These are phyloP conservation scores for Lutraria lutraria DNA, from an alignment of 2,888 invertebrate genomes.

Conservation along the genomic window DNA sequence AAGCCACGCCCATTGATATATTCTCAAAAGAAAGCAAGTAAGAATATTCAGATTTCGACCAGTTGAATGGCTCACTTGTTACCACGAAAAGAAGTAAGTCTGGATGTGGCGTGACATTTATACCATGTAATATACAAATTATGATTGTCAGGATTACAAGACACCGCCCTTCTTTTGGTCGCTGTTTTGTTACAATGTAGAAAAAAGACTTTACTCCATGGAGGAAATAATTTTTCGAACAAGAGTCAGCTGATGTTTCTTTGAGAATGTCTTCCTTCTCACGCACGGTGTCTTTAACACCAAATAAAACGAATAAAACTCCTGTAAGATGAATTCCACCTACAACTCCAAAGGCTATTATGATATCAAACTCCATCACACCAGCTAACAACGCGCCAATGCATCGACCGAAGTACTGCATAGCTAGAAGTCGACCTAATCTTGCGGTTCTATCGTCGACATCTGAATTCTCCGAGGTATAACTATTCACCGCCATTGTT, in stretches of 20 bases:
- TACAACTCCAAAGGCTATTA: not conserved
- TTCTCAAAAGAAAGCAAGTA: constrained; percentile 3
- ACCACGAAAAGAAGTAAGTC: constrained; percentile 20
- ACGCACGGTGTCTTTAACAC: not conserved
- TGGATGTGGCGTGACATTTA: not conserved
- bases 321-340: not conserved
- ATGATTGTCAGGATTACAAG: not conserved
- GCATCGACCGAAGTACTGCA: not conserved
- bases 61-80: not conserved
- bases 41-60: not conserved
- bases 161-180: not conserved
- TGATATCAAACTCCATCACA: not conserved
- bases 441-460: not conserved
- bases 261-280: not conserved
- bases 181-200: not conserved
- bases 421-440: not conserved
- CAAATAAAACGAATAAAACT: not conserved
- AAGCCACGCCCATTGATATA: not conserved
- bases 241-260: not conserved
- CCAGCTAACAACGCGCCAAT: not conserved
- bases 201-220: not conserved
- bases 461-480: not conserved
- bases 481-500: not conserved
- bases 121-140: not conserved
- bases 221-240: not conserved